Conservation (phyloP, 2,888 invertebrate genomes). For the Cantharis rufa region DNA sequence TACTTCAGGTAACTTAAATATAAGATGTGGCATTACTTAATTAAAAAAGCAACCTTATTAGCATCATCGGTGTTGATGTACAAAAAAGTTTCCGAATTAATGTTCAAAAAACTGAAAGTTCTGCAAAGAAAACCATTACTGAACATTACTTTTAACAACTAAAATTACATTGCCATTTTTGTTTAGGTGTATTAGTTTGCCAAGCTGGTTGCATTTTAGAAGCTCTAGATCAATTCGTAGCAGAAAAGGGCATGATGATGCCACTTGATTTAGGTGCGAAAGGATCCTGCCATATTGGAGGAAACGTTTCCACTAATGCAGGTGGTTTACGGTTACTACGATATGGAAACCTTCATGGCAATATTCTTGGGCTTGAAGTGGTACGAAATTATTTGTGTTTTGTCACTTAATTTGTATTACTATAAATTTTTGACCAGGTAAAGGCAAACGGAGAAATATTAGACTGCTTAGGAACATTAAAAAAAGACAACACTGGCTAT, state of each 20-base stretch:
- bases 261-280: conserved; percentile 97
- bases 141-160: not conserved
- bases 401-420: not conserved
- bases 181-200: conserved; percentile 74
- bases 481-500: conserved; percentile 98
- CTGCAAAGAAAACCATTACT: too few relatives aligned
- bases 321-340: conserved; percentile 92
- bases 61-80: too few relatives aligned
- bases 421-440: conserved; percentile 60
- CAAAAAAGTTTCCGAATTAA: too few relatives aligned
- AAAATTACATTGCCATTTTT: not conserved
- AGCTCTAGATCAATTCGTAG: conserved; percentile 75
- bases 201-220: conserved; percentile 95
- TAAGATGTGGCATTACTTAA: not conserved
- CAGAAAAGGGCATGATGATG: conserved; percentile 81
- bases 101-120: not conserved
- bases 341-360: conserved; percentile 94
- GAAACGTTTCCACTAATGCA: conserved; percentile 95
- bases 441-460: conserved; percentile 84
- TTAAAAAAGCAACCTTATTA: too few relatives aligned
- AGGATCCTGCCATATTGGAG: conserved; percentile 93
- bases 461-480: conserved; percentile 81
- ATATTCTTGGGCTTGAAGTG: conserved; percentile 87
- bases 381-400: conserved; percentile 60
- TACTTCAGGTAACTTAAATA: conserved; percentile 68